These are phyloP conservation scores for Rhodophaea formosa DNA, from an alignment of 2,888 invertebrate species.

Conservation along the genomic window DNA sequence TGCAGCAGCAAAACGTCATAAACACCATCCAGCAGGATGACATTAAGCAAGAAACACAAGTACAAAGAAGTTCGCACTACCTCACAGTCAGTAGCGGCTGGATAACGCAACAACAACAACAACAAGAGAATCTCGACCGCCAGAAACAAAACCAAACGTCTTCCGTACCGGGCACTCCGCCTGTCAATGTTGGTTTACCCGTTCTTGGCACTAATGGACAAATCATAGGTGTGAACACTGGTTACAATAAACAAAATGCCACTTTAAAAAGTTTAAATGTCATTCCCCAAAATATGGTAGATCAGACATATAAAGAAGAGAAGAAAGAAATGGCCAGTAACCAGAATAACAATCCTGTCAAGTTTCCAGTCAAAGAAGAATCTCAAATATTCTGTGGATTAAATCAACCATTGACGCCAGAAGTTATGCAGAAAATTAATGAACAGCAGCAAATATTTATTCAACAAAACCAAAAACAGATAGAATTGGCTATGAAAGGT, in stretches of 20 bases:
- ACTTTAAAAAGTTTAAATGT: conserved; percentile 50
- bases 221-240: conserved; percentile 81
- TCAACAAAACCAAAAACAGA: conserved; percentile 77
- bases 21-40: conserved; percentile 47
- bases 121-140: conserved; percentile 52
- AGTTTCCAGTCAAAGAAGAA: conserved; percentile 58
- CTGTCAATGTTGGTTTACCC: conserved; percentile 58
- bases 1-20: conserved; percentile 50
- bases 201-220: conserved; percentile 82
- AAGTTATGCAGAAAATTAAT: conserved; percentile 80
- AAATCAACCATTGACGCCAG: conserved; percentile 72
- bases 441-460: conserved; percentile 81
- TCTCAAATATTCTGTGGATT: conserved; percentile 72
- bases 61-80: conserved; percentile 70
- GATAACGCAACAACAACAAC: conserved; percentile 65
- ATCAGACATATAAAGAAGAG: conserved; percentile 56
- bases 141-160: conserved; percentile 47
- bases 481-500: conserved; percentile 78
- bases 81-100: conserved; percentile 75
- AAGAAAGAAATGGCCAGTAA: conserved; percentile 50
- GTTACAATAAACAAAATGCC: conserved; percentile 51
- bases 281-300: conserved; percentile 39
- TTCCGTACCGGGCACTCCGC: conserved; percentile 38
- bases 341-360: conserved; percentile 40
- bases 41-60: conserved; percentile 62